Base-by-base conservation (phyloP, 2,797 vertebrate genomes). In the Neosalanx taihuensis region DNA sequence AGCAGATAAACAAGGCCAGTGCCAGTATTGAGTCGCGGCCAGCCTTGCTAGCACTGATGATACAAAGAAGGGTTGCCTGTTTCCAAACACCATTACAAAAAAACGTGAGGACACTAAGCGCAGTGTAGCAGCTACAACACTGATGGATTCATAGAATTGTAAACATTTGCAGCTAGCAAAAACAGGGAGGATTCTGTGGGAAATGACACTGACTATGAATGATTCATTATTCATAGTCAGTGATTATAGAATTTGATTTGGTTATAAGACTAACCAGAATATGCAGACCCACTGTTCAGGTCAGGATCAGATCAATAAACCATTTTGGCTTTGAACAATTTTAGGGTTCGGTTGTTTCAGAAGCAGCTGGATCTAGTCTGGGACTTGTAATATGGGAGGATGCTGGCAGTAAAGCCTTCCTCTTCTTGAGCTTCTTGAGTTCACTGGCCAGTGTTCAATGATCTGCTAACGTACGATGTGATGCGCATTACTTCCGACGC, bases 31-130 rank as follows among this genome's bases (percentile, higher is more conserved):
- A 82, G 85, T 81, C 84, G 83, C 31, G 74, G 77, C 80, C 73
- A 57, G 61, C 18, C 60, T 7, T 15, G 5, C 60, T 31, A 15
- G 3, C 5, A 56, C 29, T 30, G 60, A 56, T n/a, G 51, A 56
- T 56, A 6, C 51, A 83, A 81, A 84, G 83, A 72, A 75, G 77
- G 77, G 31, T 84, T 86, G 86, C 83, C 83, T 64, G 77, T 67
- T 56, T 86, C 89, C 88, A 89, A 59, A 83, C 70, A 65, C 77
- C 83, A 83, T 85, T 88, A 90, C 87, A 88, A 88, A 84, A 87
- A 85, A 85, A 88, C 87, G 77, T 70, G 30, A 71, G 84, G 84
- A 87, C 84, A 89, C 88, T 85, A 85, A 87, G 81, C 87, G 83
- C 84, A 86, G 18, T 46, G 41, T 46, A 46, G 15, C 1, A 17